Percentiles rank a stretch among this genome's conserved stretches.
phyloP scores from a whole-genome alignment of 2,797 vertebrate genomes.

The Cheirogaleus major region DNA sequence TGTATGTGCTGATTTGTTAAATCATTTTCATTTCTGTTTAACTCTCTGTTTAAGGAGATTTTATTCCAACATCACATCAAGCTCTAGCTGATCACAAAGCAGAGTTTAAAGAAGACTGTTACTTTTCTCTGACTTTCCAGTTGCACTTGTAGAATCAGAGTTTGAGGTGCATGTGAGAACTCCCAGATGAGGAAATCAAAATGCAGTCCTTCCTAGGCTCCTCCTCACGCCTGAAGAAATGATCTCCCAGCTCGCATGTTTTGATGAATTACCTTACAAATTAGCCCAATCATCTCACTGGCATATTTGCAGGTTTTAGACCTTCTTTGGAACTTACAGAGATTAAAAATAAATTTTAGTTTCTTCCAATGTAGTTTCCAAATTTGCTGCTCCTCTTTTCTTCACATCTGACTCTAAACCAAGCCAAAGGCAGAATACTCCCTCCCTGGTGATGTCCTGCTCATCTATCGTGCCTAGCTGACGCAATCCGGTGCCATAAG shows the following conservation, averaged over 20 bases:
- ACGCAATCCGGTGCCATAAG: constrained; percentile 43
- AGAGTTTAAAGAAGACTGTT: neutral
- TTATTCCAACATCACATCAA: neutral
- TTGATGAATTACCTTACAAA: constrained; percentile 64
- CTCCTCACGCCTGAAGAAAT: neutral
- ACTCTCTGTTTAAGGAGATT: neutral
- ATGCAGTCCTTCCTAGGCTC: neutral
- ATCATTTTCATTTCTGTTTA: constrained; percentile 44
- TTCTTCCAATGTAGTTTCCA: constrained; percentile 68
- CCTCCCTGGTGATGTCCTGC: constrained; percentile 28
- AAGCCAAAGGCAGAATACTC: constrained; percentile 55
- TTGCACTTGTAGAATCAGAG: neutral
- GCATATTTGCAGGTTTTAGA: constrained; percentile 55
- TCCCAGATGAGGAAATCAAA: constrained; percentile 1
- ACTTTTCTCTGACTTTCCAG: constrained; percentile 30
- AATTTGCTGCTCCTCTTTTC: constrained; percentile 63
- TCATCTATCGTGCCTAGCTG: constrained; percentile 56
- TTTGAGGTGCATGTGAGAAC: neutral
- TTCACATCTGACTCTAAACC: constrained; percentile 62
- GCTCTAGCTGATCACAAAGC: constrained; percentile 6
- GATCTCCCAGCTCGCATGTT: neutral
- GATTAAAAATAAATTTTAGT: constrained; percentile 69
- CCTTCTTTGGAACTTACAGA: constrained; percentile 54
- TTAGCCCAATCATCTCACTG: constrained; percentile 49
- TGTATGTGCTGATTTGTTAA: neutral